Evolutionary conservation across 2,113 vertebrate genomes (phyloP), one percentile per base, ranked within the genome.

Genomic region (Halcyon malimbica): DNA sequence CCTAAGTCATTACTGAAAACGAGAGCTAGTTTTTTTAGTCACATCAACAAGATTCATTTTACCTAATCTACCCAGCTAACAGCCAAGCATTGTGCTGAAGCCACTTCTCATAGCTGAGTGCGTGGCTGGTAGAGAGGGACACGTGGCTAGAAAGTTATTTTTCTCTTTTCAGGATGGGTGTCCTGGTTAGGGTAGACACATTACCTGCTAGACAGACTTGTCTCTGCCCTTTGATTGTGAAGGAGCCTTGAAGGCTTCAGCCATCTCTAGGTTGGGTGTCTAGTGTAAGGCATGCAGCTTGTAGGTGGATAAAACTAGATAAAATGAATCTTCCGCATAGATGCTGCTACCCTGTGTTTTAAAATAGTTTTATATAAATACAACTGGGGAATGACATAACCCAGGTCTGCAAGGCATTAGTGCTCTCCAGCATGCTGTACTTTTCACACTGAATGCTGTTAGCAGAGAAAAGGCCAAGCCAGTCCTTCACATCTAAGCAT

Each of bases 361-460:
- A 54, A 94, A 94, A 94, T 71, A 94, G 90, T 75, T 91, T 41
- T 84, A 51, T 74, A 56, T 78, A 88, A 94, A 86, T 93, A 92
- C 81, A 28, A 3, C 42, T 90, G 88, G 28, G 33, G 85, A 89
- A 69, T 86, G 88, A 95, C 86, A 94, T 64, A 89, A 4, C 6
- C 16, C 60, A 60, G 85, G 90, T 83, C 92, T 96, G 88, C 42
- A 95, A 93, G 92, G 76, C 85, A 90, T 95, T 89, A 95, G 64
- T 9, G 2, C 79, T 83, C 94, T 67, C 29, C 0, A 0, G 62
- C 79, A 88, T 0, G 20, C 64, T 78, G 79, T 41, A 67, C 48
- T 10, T 89, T 70, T 95, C 85, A 89, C 79, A 64, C 18, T 29
- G 83, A 90, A 75, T 37, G 90, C 62, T 91, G 71, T 74, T 68